Conservation (phyloP, 1,140 invertebrate species). For the Homalodisca vitripennis region DNA sequence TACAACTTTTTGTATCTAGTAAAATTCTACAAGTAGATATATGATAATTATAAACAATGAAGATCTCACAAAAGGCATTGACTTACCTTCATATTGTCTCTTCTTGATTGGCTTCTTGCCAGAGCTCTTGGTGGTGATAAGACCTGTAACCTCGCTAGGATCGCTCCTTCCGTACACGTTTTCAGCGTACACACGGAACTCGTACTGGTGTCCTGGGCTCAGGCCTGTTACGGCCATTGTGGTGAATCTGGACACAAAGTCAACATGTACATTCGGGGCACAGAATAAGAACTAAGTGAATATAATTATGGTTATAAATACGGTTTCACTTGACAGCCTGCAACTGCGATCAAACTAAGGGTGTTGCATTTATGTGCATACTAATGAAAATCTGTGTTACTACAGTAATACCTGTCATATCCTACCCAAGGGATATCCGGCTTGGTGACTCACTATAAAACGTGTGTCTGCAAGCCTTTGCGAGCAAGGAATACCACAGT, state of each 20-base stretch:
- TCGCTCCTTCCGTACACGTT: conserved; percentile 96
- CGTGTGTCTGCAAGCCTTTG: no score
- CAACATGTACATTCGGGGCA: not conserved
- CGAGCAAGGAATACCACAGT: no score
- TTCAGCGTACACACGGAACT: conserved; percentile 95
- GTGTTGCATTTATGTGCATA: no score
- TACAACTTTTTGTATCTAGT: no score
- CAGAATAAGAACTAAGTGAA: not conserved
- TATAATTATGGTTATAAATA: not conserved
- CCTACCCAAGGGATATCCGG: no score
- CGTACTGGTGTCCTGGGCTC: conserved; percentile 89
- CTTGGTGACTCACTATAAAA: no score
- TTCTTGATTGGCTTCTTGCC: conserved; percentile 73
- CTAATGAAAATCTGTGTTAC: no score
- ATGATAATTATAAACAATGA: no score
- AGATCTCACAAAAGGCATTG: no score
- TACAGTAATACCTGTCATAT: no score
- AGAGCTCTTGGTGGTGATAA: conserved; percentile 81
- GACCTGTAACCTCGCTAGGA: conserved; percentile 78
- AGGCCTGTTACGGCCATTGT: conserved; percentile 85
- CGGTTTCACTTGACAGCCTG: no score
- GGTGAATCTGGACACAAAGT: conserved; percentile 62
- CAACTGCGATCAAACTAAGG: no score
- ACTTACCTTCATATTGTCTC: conserved; percentile 67
- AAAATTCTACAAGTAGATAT: not conserved